Evolutionary conservation across 2,113 vertebrate genomes (phyloP).

Genomic region (Gallinago media): DNA sequence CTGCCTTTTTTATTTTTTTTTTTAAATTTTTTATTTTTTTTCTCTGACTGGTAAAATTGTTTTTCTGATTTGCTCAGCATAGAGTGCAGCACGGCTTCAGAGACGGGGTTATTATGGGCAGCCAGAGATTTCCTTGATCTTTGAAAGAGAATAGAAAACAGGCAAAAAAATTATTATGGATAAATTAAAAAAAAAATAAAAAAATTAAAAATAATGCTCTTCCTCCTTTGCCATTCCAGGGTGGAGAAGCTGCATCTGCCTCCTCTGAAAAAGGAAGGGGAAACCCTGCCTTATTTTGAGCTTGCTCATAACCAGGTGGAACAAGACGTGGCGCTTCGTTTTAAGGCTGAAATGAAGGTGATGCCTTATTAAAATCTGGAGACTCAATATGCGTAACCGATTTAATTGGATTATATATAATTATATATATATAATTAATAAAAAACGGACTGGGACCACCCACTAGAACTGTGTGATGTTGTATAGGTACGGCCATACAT

Average conservation of each 20-base stretch:
- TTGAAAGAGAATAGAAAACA: not conserved
- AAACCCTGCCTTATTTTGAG: not conserved
- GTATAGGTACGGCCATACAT: not conserved
- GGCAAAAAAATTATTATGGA: not conserved
- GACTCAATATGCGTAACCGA: not conserved
- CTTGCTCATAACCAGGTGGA: not conserved
- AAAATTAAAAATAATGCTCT: not conserved
- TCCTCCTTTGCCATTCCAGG: slow-evolving; percentile 47
- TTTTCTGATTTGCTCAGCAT: not conserved
- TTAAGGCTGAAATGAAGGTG: not conserved
- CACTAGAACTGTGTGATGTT: not conserved
- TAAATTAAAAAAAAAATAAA: no score
- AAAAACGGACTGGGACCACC: not conserved
- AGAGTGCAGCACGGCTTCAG: not conserved
- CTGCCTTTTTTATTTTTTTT: not conserved
- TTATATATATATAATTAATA: no score
- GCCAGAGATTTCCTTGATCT: not conserved
- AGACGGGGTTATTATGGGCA: not conserved
- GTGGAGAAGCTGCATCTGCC: slow-evolving; percentile 41
- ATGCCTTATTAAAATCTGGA: not conserved
- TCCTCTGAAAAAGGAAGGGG: slow-evolving; percentile 14
- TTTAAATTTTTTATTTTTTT: not conserved
- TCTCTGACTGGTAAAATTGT: not conserved
- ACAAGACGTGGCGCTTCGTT: not conserved
- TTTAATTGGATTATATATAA: not conserved